A percentile compares a stretch with the other conserved stretches of the same genome.
Conservation (phyloP, 1,140 invertebrate genomes). For the Caerostris extrusa region DNA sequence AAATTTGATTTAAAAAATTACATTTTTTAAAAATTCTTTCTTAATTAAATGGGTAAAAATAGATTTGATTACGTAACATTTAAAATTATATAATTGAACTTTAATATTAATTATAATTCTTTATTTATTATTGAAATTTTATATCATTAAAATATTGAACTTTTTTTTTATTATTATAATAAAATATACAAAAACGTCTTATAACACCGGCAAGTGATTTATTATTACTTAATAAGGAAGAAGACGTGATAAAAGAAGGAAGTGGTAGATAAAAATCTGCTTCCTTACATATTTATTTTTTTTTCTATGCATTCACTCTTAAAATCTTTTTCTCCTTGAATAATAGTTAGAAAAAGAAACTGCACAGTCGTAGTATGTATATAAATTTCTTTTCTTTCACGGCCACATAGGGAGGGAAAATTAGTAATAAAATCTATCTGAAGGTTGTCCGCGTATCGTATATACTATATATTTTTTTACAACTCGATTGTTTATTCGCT, state of each 20-base stretch:
- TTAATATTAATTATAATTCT: too few species aligned
- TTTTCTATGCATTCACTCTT: background rate
- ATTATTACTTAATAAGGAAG: too few species aligned
- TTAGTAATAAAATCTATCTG: conserved; percentile 40
- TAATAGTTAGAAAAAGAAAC: background rate
- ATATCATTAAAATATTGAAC: too few species aligned
- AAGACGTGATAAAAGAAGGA: background rate
- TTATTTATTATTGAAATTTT: too few species aligned
- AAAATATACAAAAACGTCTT: too few species aligned
- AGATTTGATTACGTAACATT: too few species aligned
- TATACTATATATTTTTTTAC: conserved; percentile 33
- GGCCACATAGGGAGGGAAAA: background rate
- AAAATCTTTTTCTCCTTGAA: conserved; percentile 29
- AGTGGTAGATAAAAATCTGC: background rate
- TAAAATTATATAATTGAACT: too few species aligned
- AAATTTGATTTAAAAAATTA: too few species aligned
- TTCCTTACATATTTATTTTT: background rate
- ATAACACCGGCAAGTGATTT: too few species aligned
- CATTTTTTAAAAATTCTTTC: too few species aligned
- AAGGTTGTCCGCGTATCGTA: conserved; percentile 33
- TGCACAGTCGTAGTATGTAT: background rate
- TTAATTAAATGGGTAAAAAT: too few species aligned
- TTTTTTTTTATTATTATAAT: too few species aligned
- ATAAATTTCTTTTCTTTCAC: conserved; percentile 39
- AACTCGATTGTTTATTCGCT: conserved; percentile 64